phyloP scores from a whole-genome alignment of 2,113 vertebrate genomes.

The Corvus cornix region DNA sequence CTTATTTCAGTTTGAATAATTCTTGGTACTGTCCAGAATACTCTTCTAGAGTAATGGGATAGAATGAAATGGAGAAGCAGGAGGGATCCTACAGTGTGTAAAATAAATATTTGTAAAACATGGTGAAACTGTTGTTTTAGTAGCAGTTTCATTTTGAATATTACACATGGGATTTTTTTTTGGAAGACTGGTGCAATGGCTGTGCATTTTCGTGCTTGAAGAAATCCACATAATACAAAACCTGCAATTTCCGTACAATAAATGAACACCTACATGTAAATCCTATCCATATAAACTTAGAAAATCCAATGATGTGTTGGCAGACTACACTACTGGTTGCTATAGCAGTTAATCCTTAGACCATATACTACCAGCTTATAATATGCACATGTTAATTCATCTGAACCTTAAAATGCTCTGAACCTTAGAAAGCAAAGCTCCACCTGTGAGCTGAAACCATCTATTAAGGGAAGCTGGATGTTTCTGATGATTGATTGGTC shows the following conservation, averaged over 20 bases:
- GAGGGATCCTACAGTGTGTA: background rate
- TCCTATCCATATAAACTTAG: slow-evolving; percentile 18
- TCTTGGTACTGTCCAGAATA: background rate
- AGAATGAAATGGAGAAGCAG: background rate
- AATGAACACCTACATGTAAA: slow-evolving; percentile 23
- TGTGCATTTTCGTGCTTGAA: background rate
- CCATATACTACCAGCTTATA: slow-evolving; percentile 26
- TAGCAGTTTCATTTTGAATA: background rate
- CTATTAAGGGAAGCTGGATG: slow-evolving; percentile 1
- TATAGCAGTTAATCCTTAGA: slow-evolving; percentile 70
- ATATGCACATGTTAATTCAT: slow-evolving; percentile 46
- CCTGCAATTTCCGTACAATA: background rate
- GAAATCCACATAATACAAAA: background rate
- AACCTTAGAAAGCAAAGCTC: slow-evolving; percentile 32
- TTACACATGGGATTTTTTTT: background rate
- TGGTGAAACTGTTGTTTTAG: background rate
- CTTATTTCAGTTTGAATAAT: background rate
- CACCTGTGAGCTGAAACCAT: slow-evolving; percentile 43
- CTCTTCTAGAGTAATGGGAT: background rate
- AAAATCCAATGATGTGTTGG: slow-evolving; percentile 36
- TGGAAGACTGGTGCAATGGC: background rate
- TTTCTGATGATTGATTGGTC: slow-evolving; percentile 20
- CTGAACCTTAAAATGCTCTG: background rate
- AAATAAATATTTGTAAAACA: background rate
- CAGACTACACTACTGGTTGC: slow-evolving; percentile 66